A percentile compares a stretch with the other conserved stretches of the same genome.
Conservation (phyloP, 2,888 invertebrate genomes). For the Gymnocheta viridis region DNA sequence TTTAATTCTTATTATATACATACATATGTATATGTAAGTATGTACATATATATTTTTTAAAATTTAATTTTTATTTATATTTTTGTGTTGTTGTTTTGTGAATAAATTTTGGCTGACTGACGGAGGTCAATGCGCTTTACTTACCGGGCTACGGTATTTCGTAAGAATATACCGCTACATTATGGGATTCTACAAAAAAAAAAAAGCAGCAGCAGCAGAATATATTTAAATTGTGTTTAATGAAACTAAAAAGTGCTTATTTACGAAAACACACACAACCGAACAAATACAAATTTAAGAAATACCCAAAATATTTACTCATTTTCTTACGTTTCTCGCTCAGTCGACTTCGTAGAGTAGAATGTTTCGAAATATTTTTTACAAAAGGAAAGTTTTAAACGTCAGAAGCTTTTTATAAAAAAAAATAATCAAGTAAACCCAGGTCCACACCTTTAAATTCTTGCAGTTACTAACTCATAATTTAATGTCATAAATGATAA, state of each 20-base stretch:
- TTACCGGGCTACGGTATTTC: constrained; percentile 67
- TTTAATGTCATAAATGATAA: constrained; percentile 34
- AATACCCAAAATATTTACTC: constrained; percentile 35
- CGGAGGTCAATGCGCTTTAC: constrained; percentile 70
- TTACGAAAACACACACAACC: constrained; percentile 49
- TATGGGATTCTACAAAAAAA: constrained; percentile 56
- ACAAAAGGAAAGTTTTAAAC: constrained; percentile 40
- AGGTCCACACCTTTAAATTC: constrained; percentile 50
- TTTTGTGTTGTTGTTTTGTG: constrained; percentile 34
- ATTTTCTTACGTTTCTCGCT: constrained; percentile 28
- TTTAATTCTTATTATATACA: no score
- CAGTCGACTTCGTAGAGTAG: not conserved
- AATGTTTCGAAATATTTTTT: not conserved
- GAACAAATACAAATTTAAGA: constrained; percentile 18
- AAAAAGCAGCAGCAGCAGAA: constrained; percentile 35
- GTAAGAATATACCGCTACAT: constrained; percentile 69
- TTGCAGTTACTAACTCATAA: constrained; percentile 46
- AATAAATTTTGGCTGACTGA: constrained; percentile 61
- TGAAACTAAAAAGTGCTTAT: constrained; percentile 66
- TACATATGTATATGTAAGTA: no score
- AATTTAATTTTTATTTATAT: constrained; percentile 25
- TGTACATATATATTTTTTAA: not conserved
- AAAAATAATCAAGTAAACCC: not conserved
- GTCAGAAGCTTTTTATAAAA: constrained; percentile 24
- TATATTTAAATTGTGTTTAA: constrained; percentile 54